Base-by-base conservation (phyloP, 1,140 invertebrate species). In the Rhagoletis pomonella region DNA sequence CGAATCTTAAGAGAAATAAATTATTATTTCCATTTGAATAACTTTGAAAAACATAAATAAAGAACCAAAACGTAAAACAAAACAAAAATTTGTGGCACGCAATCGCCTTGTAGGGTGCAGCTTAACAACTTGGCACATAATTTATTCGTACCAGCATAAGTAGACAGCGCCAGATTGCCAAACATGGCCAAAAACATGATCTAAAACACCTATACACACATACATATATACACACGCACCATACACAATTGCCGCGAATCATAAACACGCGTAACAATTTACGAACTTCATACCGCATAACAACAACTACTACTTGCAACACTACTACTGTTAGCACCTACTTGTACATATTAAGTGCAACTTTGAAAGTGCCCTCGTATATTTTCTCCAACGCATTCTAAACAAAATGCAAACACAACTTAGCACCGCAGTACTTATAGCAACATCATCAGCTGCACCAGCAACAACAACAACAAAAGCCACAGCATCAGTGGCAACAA, bases 121-220 rank as follows among this genome's bases (percentile, higher is more conserved):
- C 47, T 29, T 55, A 9, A 81, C 73, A 81, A 55, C 73, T 81
- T 81, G 73, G 39, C 73, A 55, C 73, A 81, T 81, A 81, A 81
- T 47, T 81, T 47, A 81, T 81, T 10, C 73, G 44, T 81, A 1
- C 17, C 47, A 55, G 19, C 73, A 81, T 55, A 81, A 81, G 73
- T 50, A 44, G 47, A 81, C 5, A 55, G 47, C 44, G 55, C 14
- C 73, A 81, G 73, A 81, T 55, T 81, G 73, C 44, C 73, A 58
- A 81, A 81, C 47, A 81, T 81, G 44, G 47, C 73, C 73, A 81
- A 58, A 50, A 81, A 81, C 73, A 81, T 81, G 73, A 55, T 44
- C 73, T 29, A 29, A 81, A 81, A 81, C 73, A 81, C 7, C 6
- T 6, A n/a, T 39, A 55, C 47, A 77, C 42, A n/a, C 69, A 47